These are phyloP conservation scores for Epinephelus awoara DNA, from an alignment of 2,797 vertebrate species.

Conservation along the genomic window DNA sequence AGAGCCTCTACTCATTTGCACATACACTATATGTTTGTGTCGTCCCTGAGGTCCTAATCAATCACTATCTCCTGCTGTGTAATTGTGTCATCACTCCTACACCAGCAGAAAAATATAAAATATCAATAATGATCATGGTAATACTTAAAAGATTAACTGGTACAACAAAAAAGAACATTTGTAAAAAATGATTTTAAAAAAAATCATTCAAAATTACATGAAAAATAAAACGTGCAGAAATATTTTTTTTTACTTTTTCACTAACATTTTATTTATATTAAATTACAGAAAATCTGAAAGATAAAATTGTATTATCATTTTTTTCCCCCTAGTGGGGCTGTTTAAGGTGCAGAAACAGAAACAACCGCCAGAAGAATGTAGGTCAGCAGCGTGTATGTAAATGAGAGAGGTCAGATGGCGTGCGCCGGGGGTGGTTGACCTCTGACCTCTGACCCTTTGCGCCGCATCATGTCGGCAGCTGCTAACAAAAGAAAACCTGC, in stretches of 20 bases:
- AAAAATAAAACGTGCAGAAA: background rate
- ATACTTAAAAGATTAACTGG: background rate
- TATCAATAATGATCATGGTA: constrained; percentile 4
- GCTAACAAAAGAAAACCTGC: constrained; percentile 42
- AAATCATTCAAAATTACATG: background rate
- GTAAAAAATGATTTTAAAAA: no score
- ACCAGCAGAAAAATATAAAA: constrained; percentile 4
- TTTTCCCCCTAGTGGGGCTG: background rate
- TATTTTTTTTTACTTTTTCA: background rate
- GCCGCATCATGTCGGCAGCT: constrained; percentile 61
- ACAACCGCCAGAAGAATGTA: constrained; percentile 42
- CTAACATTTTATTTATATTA: background rate
- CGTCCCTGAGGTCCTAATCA: background rate
- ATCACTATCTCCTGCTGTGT: constrained; percentile 16
- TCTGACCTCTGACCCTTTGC: constrained; percentile 73
- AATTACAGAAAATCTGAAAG: background rate
- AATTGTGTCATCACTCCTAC: constrained; percentile 24
- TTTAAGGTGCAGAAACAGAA: background rate
- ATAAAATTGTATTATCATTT: background rate
- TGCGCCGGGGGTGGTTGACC: constrained; percentile 74
- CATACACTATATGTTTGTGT: background rate
- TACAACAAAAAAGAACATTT: no score
- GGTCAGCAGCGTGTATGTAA: constrained; percentile 68
- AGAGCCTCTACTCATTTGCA: no score
- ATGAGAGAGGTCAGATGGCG: constrained; percentile 75